These are phyloP conservation scores for sheep (Ovis aries) DNA, from an alignment of 2,113 vertebrate species.

Conservation along the genomic window ARS-UI_Ramb_v3.0 NC_056059.1:109184501-109185000, in stretches of 20 bases:
- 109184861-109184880: background rate
- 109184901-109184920: background rate
- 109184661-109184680: background rate
- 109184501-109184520: slow-evolving; percentile 13
- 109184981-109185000: background rate
- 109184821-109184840: background rate
- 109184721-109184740: background rate
- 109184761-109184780: background rate
- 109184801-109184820: background rate
- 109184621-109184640: background rate
- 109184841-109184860: background rate
- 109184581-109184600: background rate
- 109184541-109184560: background rate
- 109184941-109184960: fast-evolving
- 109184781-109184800: background rate
- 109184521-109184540: background rate
- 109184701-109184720: background rate
- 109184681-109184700: background rate
- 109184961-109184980: background rate
- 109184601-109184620: background rate
- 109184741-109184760: background rate
- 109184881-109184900: background rate
- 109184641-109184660: background rate
- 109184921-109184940: background rate
- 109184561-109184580: background rate